Conservation (phyloP, 2,888 invertebrate species). For the Marasmarcha lunaedactyla region DNA sequence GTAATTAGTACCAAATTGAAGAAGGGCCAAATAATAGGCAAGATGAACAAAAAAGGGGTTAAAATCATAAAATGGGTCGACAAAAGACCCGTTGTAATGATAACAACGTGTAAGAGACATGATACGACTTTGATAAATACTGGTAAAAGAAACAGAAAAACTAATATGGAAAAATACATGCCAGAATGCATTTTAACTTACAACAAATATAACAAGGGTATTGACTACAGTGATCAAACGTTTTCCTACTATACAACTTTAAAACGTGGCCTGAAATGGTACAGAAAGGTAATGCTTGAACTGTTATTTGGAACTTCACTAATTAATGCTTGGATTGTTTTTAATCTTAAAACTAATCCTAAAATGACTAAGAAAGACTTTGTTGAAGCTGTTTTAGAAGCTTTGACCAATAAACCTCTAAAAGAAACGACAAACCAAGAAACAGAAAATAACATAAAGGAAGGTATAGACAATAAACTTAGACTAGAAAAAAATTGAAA, state of each 20-base stretch:
- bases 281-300: conserved; percentile 19
- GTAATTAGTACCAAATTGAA: conserved; percentile 15
- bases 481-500: too few relatives aligned
- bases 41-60: conserved; percentile 20
- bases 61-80: conserved; percentile 3
- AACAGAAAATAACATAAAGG: too few relatives aligned
- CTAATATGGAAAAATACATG: conserved; percentile 6
- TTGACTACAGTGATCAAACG: conserved; percentile 20
- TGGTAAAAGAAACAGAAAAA: too few relatives aligned
- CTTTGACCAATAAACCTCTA: conserved; percentile 10
- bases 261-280: conserved; percentile 20
- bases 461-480: too few relatives aligned
- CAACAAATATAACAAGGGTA: conserved; percentile 20
- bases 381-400: conserved; percentile 16
- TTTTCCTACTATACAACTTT: conserved; percentile 20
- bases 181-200: conserved; percentile 18
- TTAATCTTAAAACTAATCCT: conserved; percentile 14
- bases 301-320: conserved; percentile 19
- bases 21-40: conserved; percentile 19
- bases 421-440: too few relatives aligned
- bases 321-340: conserved; percentile 19
- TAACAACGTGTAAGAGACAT: too few relatives aligned
- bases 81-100: too few relatives aligned
- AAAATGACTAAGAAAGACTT: conserved; percentile 15
- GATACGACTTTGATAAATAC: too few relatives aligned